Evolutionary conservation across 2,113 vertebrate genomes (phyloP).

Genomic region (Heterotilapia buettikoferi): DNA sequence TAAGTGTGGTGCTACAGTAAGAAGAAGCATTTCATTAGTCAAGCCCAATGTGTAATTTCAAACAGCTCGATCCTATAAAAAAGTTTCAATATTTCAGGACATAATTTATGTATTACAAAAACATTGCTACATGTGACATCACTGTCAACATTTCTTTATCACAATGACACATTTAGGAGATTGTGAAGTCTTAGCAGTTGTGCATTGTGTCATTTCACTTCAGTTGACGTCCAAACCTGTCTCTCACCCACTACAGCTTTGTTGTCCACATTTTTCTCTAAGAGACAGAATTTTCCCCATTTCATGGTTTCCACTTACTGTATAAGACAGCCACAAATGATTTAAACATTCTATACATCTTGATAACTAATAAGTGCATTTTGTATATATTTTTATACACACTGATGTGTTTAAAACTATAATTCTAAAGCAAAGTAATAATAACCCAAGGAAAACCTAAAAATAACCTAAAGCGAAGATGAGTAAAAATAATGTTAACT

Average conservation of each 20-base stretch:
- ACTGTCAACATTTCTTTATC: background rate
- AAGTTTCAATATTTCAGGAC: background rate
- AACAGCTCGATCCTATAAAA: background rate
- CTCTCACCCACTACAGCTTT: background rate
- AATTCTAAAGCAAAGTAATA: background rate
- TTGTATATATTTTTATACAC: constrained; percentile 52
- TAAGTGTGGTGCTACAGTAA: background rate
- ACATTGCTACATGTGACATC: background rate
- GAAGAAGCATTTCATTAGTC: background rate
- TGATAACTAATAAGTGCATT: constrained; percentile 12
- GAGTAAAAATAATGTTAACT: constrained; percentile 36
- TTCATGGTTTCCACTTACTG: constrained; percentile 4
- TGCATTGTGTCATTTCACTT: background rate
- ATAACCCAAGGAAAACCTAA: constrained; percentile 16
- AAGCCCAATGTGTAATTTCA: background rate
- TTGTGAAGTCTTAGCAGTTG: background rate
- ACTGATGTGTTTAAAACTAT: constrained; percentile 47
- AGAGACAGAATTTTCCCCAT: background rate
- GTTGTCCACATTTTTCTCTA: background rate
- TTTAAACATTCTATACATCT: background rate
- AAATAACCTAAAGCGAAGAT: constrained; percentile 32
- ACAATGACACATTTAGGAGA: background rate
- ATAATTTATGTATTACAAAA: background rate
- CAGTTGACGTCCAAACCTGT: background rate
- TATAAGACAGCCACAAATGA: background rate